Base-by-base conservation (phyloP, 2,888 invertebrate species). In the Metopia argyrocephala region DNA sequence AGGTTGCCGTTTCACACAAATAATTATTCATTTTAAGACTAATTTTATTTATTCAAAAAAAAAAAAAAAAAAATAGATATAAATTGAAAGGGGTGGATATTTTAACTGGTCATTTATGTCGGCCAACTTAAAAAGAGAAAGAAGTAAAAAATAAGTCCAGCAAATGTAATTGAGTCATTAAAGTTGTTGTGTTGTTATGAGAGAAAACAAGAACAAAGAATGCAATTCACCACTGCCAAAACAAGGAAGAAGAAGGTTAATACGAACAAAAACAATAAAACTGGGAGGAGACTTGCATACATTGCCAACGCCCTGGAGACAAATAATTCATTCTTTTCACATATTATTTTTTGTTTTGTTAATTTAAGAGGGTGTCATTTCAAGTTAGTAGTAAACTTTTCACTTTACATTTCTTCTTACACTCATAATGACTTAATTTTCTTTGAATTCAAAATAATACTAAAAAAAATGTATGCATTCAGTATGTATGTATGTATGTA, bases 381-480 rank as follows among this genome's bases (percentile, higher is more conserved):
- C 48, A 20, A 78, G 2, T 38, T 38, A 65, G 65, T 66, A 71
- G 71, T 78, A 59, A 70, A 52, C 64, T 78, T 50, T 54, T 65
- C 59, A 59, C 27, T 20, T n/a, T 27, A 27, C 15, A 38, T 56
- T 28, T 15, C 3, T 31, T 48, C 31, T 62, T 27, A 31, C 86
- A 38, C 20, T 15, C 85, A 84, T 83, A 83, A n/a, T 48, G 38
- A 15, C 28, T n/a, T 20, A 18, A n/a, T 50, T 50, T 59, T 48
- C 23, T 50, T 31, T n/a, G 15, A n/a, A 46, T 68, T 28, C 38
- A 85, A 86, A 86, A 87, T 87, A 87, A 85, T 87, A 86, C 87
- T 87, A 85, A 86, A 86, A 84, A 85, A 84, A 31, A 12, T 59
- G 23, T 64, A 18, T 12, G 18, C 27, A 31, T 7, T 15, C 38